Evolutionary conservation across 2,113 vertebrate species (phyloP), one percentile per base, ranked within the genome.

Genomic region (Calidris pygmaea): DNA sequence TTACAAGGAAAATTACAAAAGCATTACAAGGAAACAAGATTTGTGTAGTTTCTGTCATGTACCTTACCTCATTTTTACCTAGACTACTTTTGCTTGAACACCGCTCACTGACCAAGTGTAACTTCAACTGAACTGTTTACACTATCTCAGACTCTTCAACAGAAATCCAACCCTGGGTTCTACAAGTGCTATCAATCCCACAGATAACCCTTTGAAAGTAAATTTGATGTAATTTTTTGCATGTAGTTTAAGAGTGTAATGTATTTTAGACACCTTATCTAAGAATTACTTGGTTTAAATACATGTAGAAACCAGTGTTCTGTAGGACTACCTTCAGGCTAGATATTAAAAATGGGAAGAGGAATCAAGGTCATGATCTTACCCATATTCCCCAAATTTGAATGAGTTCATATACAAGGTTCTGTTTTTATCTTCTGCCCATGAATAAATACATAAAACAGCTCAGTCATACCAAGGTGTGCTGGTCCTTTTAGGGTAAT

Each of bases 401-500:
- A 41, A 47, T 65, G 65, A 80, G 39, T 77, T 90, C 56, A 92
- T 18, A 88, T 23, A 78, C 34, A 91, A 80, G 18, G 37, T 26
- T 80, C 53, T 89, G 70, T 3, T 90, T 92, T 90, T 82, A 86
- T 21, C 66, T 83, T 71, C 52, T 89, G 48, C n/a, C 68, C 86
- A 27, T 39, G 30, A 89, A 72, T 43, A 90, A 87, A 85, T 41
- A 81, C 24, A 95, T 66, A 90, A 90, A 95, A 73, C 56, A 87
- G 66, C 37, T 80, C 86, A 92, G 47, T 93, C 97, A 85, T 97
- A 99, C 99, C 97, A 75, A 99, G 98, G 74, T 97, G 97, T 65
- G 98, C 99, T 22, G 99, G 98, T 87, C 99, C 99, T 96, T 99
- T 99, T 66, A 98, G 97, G 10, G 98, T 98, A 92, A 99, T 98